A percentile compares a stretch with the other conserved stretches of the same genome.
These are phyloP conservation scores for Euwallacea similis DNA, from an alignment of 1,140 invertebrate species.

Conservation along the genomic window DNA sequence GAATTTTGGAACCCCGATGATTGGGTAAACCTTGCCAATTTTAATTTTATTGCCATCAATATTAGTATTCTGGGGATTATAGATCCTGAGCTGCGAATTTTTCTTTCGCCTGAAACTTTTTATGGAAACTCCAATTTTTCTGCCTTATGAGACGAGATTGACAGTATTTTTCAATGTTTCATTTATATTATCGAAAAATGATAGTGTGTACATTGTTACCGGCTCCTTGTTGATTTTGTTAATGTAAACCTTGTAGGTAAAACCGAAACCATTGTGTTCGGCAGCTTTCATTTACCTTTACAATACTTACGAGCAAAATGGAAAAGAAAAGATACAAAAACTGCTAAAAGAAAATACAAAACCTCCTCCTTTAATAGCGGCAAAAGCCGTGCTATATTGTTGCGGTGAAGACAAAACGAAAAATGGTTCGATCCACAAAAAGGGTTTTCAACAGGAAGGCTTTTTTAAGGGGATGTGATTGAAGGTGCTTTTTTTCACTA, in stretches of 20 bases:
- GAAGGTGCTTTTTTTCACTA: too few relatives aligned
- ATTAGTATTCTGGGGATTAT: too few relatives aligned
- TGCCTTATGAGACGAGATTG: neutral
- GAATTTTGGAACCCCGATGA: too few relatives aligned
- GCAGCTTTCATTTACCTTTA: slow-evolving; percentile 13
- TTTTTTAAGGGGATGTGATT: too few relatives aligned
- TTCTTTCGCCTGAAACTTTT: too few relatives aligned
- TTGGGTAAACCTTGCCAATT: too few relatives aligned
- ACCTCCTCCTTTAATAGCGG: slow-evolving; percentile 8
- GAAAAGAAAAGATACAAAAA: slow-evolving; percentile 3
- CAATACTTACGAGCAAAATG: slow-evolving; percentile 8
- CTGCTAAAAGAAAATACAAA: neutral
- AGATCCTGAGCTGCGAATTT: too few relatives aligned
- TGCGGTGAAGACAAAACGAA: slow-evolving; percentile 1
- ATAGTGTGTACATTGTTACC: neutral
- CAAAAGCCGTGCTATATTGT: slow-evolving; percentile 1
- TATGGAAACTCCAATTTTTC: neutral
- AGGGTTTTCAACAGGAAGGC: too few relatives aligned
- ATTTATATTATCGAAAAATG: neutral
- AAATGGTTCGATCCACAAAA: neutral
- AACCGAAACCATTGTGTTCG: slow-evolving; percentile 12
- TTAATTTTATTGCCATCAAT: too few relatives aligned
- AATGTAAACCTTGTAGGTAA: slow-evolving; percentile 6
- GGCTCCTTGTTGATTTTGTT: neutral
- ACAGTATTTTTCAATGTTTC: neutral